Evolutionary conservation across 2,797 vertebrate species (phyloP), one percentile per base, ranked within the genome.

Genomic region (Poeciliopsis infans): DNA sequence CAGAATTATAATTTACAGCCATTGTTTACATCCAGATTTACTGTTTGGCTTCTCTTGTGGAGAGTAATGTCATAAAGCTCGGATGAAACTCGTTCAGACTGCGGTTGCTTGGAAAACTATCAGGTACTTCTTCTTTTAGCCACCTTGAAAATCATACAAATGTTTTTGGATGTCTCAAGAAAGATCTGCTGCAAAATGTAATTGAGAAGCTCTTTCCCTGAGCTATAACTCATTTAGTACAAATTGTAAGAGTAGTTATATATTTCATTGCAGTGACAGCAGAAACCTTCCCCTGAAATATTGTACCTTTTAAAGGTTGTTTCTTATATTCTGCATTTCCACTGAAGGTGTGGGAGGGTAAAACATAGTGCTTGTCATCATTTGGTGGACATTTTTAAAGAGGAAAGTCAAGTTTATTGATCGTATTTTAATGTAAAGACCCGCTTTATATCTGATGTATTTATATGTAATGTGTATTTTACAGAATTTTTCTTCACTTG

Each of bases 401-500:
- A 49, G 20, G 7, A 47, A 66, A 16, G 20, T 76, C 23, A 13
- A 39, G 16, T 15, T 53, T 73, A 10, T 45, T n/a, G 12, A n/a
- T 43, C 5, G 13, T n/a, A 43, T 68, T 68, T 68, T 28, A 4
- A 70, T 31, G 8, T 39, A 51, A 64, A 59, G 5, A 57, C 16
- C 43, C 1, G 0, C 23, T n/a, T 55, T 49, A 53, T 36, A 20
- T 82, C 51, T 47, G 47, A 83, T 80, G 73, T 75, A 39, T 41
- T 31, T 18, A 28, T 15, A 4, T 18, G 4, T 25, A 33, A 20
- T 4, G 43, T 43, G 12, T 46, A 28, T 47, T 68, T 41, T 39
- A n/a, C 25, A 66, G n/a, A 49, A 28, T 72, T 75, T 68, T 82
- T 47, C 41, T 80, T 57, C 79, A 46, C n/a, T 51, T 76, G 59